These are phyloP conservation scores for Heliornis fulica DNA, from an alignment of 2,113 vertebrate genomes.

Conservation along the genomic window DNA sequence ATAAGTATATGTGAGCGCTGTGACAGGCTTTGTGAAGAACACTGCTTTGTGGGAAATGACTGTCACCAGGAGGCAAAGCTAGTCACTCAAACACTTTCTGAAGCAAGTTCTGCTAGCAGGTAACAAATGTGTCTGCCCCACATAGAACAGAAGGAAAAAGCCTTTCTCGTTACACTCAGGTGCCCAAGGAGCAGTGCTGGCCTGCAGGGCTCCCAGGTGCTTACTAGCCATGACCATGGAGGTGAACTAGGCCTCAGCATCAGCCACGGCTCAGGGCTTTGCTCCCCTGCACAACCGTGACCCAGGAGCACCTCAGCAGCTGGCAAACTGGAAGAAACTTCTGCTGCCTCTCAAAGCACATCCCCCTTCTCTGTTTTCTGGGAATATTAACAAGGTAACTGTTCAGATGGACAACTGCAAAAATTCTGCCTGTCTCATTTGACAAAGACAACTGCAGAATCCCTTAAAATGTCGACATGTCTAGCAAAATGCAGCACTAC, in stretches of 20 bases:
- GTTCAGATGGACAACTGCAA: background rate
- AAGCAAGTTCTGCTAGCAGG: background rate
- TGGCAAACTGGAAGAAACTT: background rate
- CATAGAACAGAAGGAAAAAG: background rate
- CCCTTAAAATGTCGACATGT: background rate
- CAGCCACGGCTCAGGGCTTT: background rate
- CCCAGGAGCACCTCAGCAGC: background rate
- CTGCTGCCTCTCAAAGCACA: background rate
- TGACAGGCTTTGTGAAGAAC: fast-evolving
- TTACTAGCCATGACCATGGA: background rate
- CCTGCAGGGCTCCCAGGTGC: background rate
- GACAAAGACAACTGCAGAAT: background rate
- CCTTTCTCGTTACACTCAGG: background rate
- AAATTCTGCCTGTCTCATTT: background rate
- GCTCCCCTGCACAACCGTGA: background rate
- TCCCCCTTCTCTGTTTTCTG: background rate
- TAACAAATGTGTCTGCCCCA: background rate
- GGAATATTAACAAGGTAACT: background rate
- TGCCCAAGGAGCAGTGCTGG: background rate
- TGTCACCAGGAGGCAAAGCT: background rate
- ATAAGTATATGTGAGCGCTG: fast-evolving
- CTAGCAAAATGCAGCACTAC: background rate
- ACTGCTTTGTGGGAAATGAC: background rate
- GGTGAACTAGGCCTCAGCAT: background rate
- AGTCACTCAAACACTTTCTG: fast-evolving